phyloP scores from a whole-genome alignment of 2,113 vertebrate genomes.

The Nyctereutes procyonoides region DNA sequence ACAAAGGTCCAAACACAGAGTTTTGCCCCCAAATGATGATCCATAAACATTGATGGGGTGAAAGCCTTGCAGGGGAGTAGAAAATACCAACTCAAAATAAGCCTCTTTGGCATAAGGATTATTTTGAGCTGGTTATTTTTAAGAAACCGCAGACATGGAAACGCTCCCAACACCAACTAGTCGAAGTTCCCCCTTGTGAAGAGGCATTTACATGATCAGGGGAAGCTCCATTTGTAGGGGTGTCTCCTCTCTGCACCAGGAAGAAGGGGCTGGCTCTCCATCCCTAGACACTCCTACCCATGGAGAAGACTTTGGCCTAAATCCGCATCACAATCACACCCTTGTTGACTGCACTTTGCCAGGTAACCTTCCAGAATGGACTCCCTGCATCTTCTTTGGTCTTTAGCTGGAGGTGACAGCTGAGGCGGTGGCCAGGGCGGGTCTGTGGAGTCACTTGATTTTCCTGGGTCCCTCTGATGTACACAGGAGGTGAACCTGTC shows the following conservation, averaged over 20 bases:
- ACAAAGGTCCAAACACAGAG: not conserved
- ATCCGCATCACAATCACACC: not conserved
- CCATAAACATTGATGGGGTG: not conserved
- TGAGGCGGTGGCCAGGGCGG: not conserved
- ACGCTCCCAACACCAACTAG: not conserved
- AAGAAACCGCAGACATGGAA: not conserved
- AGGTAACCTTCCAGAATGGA: not conserved
- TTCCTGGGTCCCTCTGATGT: not conserved
- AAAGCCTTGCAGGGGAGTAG: not conserved
- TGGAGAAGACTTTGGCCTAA: not conserved
- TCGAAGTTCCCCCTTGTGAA: not conserved
- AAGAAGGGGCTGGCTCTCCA: not conserved
- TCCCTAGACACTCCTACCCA: not conserved
- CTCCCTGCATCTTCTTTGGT: not conserved
- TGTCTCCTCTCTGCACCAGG: not conserved
- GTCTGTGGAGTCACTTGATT: not conserved
- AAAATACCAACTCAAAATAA: not conserved
- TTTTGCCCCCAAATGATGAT: not conserved
- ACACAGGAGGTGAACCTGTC: not conserved
- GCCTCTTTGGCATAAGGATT: not conserved
- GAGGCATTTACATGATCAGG: not conserved
- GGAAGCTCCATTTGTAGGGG: not conserved
- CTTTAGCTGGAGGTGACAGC: not conserved
- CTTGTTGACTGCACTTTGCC: not conserved
- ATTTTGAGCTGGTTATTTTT: constrained; percentile 22